Base-by-base conservation (phyloP, 1,140 invertebrate species). In the Drosophila saltans region DNA sequence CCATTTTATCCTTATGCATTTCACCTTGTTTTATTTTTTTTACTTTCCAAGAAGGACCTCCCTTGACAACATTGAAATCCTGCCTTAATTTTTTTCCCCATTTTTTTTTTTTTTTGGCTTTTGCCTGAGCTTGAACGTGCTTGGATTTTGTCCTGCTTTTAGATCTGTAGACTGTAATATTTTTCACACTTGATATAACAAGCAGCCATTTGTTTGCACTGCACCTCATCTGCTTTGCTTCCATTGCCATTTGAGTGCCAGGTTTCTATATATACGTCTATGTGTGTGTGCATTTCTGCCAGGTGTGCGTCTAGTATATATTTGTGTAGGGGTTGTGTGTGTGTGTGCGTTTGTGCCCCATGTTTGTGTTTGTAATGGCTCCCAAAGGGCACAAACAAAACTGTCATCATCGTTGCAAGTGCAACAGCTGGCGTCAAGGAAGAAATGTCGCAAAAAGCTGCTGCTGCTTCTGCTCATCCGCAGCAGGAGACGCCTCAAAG, bases 101-200 rank as follows among this genome's bases (percentile, higher is more conserved):
- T 39, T 58, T 52, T 30, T 45, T 67, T 66, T 66, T 73, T 60
- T 43, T 43, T 43, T 52, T 52, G 45, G 45, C 45, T 52, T 52
- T 52, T 52, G 45, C 21, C n/a, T 61, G 66, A 52, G 60, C 43
- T 40, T 59, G 69, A 72, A 66, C 33, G 72, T 64, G 48, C 40
- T 56, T 40, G 11, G 26, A 40, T 10, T 48, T 10, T 24, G 26
- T 52, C 59, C n/a, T 16, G 8, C 43, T 45, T 48, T 33, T 43
- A 61, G 26, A 52, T 52, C 52, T 40, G 64, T 58, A 52, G 36
- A 30, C 41, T 68, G 82, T 62, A 81, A 76, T 69, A 75, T 72
- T 88, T 82, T 86, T 86, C 79, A 77, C 82, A 86, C 83, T 82
- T 88, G 79, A 76, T 82, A 82, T 76, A 76, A 81, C 75, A 75